Conservation (phyloP, 2,888 invertebrate genomes). For the Apoda limacodes region DNA sequence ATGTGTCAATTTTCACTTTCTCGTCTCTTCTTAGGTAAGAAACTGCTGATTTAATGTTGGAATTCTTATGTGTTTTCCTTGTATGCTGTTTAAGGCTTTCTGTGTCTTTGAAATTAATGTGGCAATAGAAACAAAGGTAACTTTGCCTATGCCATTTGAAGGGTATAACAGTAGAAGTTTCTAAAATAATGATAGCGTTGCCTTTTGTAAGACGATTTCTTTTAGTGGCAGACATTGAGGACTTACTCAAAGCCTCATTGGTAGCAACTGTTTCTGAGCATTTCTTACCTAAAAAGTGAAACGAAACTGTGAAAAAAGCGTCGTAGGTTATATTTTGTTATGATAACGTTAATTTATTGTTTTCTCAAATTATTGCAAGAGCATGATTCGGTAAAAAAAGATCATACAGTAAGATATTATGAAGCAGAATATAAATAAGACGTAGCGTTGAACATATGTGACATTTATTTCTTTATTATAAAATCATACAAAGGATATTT, state of each 20-base stretch:
- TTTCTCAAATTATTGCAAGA: no score
- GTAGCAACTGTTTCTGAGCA: slow-evolving; percentile 18
- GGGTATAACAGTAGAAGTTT: slow-evolving; percentile 41
- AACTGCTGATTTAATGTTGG: slow-evolving; percentile 44
- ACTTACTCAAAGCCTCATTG: slow-evolving; percentile 32
- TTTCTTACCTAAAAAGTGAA: slow-evolving; percentile 51
- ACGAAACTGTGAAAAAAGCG: slow-evolving; percentile 25
- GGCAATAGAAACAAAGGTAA: slow-evolving; percentile 56
- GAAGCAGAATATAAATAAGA: slow-evolving; percentile 13
- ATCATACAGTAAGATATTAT: no score
- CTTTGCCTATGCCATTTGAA: slow-evolving; percentile 59
- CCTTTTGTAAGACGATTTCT: slow-evolving; percentile 48
- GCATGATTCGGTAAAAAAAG: no score
- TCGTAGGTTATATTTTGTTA: slow-evolving; percentile 3
- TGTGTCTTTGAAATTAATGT: slow-evolving; percentile 37
- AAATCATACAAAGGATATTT: no score
- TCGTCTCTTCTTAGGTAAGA: slow-evolving; percentile 45
- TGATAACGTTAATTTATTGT: slow-evolving; percentile 1
- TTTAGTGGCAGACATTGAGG: slow-evolving; percentile 44
- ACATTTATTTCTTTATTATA: no score
- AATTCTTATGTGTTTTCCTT: slow-evolving; percentile 30
- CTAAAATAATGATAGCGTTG: slow-evolving; percentile 46
- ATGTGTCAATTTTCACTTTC: slow-evolving; percentile 53
- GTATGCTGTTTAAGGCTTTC: slow-evolving; percentile 49
- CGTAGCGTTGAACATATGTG: no score